Conservation (phyloP, 2,797 vertebrate species). For the Mormyrus proboscirostris region DNA sequence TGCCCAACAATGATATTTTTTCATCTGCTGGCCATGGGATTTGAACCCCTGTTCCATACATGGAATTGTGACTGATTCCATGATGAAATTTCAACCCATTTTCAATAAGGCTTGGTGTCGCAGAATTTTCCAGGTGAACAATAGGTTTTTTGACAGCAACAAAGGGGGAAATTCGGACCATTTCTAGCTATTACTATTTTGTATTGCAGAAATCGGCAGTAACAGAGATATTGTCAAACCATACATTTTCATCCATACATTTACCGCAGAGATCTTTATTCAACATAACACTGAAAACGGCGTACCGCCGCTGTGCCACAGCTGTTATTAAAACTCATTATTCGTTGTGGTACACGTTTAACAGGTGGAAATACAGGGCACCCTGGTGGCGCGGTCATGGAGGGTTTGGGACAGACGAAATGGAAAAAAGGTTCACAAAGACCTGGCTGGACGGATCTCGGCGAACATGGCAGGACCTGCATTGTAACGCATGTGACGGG, state of each 20-base stretch:
- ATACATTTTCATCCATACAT: background rate
- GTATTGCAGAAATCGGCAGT: background rate
- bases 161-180: background rate
- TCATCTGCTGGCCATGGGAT: background rate
- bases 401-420: background rate
- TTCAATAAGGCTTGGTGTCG: background rate
- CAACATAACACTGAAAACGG: background rate
- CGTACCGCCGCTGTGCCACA: background rate
- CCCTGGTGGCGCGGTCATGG: background rate
- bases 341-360: background rate
- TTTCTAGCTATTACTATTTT: background rate
- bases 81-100: background rate
- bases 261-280: background rate
- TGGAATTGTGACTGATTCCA: background rate
- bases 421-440: background rate
- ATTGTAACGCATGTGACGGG: background rate
- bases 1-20: background rate
- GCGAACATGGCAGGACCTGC: background rate
- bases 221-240: background rate
- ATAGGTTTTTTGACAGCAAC: background rate
- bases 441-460: background rate
- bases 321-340: background rate
- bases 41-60: background rate
- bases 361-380: background rate
- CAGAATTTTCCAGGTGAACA: background rate